Evolutionary conservation across 2,888 invertebrate species (phyloP), one percentile per base, ranked within the genome.

Genomic region (Tachina grossa): DNA sequence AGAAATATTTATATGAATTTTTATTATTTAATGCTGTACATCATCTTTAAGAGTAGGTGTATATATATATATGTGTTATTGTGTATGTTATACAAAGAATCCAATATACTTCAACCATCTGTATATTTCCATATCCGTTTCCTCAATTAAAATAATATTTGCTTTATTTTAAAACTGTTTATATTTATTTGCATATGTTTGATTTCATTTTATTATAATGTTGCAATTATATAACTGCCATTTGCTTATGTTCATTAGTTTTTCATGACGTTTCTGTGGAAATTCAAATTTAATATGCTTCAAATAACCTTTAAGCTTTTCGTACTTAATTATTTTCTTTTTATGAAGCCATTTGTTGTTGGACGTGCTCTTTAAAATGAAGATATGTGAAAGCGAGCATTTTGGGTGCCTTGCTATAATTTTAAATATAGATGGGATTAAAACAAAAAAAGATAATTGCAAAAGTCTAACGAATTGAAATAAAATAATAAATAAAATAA

Each of bases 111-210:
- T 31, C 31, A 31, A 6, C 31, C 31, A 6, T 31, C 6, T 5
- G 31, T 59, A 31, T 61, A 57, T 68, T 78, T 78, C 74, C 66
- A 65, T 78, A 68, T 78, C 78, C 78, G 61, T 78, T 83, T 78
- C 68, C 83, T 51, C 49, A 22, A 55, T 78, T 74, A 63, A 47
- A 45, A 72, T 71, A 75, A 81, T 39, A 81, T 74, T 81, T 74
- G 57, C 31, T 74, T 66, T 51, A 14, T 61, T 57, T 72, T 57
- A 0, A 10, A 10, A 2, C n/a, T 75, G 16, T 51, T 63, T 63
- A 51, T 19, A 74, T 61, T 76, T 55, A 19, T 16, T 76, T 66
- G 19, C 16, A 14, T 45, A 13, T 41, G 16, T 22, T 45, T 45
- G 22, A 13, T 10, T 22, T 39, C 19, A 8, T 22, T 45, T 66